These are phyloP conservation scores for Mus minutoides DNA, from an alignment of 2,797 vertebrate species.

Conservation along the genomic window DNA sequence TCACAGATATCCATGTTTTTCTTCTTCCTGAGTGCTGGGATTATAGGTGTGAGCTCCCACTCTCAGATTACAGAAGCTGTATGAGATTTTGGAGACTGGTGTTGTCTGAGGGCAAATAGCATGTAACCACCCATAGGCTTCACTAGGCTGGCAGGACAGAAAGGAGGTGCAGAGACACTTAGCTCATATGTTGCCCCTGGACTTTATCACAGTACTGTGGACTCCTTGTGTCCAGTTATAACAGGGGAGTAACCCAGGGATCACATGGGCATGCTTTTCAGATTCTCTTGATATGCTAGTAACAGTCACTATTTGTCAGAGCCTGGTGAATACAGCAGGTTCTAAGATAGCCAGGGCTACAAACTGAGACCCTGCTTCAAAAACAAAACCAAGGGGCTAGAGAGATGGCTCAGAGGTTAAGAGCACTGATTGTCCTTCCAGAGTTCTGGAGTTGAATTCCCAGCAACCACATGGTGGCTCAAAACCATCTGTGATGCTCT, in stretches of 20 bases:
- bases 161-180: not conserved
- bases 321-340: not conserved
- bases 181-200: not conserved
- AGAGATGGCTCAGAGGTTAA: not conserved
- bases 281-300: not conserved
- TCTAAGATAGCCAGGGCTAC: not conserved
- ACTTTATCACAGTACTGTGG: not conserved
- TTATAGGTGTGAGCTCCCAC: fast-evolving
- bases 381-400: not conserved
- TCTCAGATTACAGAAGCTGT: not conserved
- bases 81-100: not conserved
- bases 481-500: not conserved
- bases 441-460: not conserved
- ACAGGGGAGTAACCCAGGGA: not conserved
- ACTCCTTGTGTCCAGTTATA: not conserved
- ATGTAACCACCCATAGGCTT: not conserved
- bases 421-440: not conserved
- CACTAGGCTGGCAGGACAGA: not conserved
- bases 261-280: not conserved
- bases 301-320: not conserved
- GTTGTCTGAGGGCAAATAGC: not conserved
- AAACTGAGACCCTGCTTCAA: not conserved
- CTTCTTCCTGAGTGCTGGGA: not conserved
- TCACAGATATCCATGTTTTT: not conserved
- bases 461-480: not conserved